A percentile compares a stretch with the other conserved stretches of the same genome.
Evolutionary conservation across 2,888 invertebrate species (phyloP).

Genomic region (Cataglyphis altisquamis): DNA sequence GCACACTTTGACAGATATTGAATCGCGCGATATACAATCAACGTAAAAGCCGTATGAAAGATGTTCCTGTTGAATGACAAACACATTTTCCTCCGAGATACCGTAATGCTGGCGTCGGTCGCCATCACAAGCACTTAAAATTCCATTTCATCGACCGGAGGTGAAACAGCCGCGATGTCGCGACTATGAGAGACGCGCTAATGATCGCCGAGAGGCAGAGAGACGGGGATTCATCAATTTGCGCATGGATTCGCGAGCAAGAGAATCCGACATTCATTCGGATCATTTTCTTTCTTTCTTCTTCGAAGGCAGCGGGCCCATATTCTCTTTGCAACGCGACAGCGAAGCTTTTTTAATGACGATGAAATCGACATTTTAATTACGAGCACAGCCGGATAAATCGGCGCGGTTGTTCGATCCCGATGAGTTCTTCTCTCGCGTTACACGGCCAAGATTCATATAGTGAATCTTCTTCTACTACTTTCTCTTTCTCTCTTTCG

Average conservation of each 20-base stretch:
- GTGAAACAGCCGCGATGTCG: conserved; percentile 42
- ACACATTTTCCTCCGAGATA: neutral
- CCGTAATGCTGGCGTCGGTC: conserved; percentile 32
- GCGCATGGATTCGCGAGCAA: conserved; percentile 73
- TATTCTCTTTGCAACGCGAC: conserved; percentile 28
- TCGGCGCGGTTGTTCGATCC: conserved; percentile 64
- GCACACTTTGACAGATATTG: neutral
- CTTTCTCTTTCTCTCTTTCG: conserved; percentile 27
- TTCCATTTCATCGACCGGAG: conserved; percentile 56
- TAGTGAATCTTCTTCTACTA: conserved; percentile 37
- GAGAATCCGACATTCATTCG: conserved; percentile 51
- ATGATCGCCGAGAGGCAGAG: conserved; percentile 73
- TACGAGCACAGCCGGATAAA: conserved; percentile 70
- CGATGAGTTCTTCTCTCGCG: conserved; percentile 62
- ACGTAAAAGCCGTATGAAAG: conserved; percentile 16
- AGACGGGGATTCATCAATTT: conserved; percentile 79
- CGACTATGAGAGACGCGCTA: conserved; percentile 59
- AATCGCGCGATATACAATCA: conserved; percentile 12
- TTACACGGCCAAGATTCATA: conserved; percentile 27
- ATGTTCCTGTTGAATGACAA: neutral
- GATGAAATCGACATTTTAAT: conserved; percentile 82
- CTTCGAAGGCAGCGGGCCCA: neutral
- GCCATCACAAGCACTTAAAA: conserved; percentile 32
- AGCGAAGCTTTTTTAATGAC: conserved; percentile 77
- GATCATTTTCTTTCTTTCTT: conserved; percentile 27